Evolutionary conservation across 30 jellyfish, hydroid and myxozoan genomes (phyloP), one percentile per base, ranked within the genome.

Genomic region (Aurelia sp.): DNA sequence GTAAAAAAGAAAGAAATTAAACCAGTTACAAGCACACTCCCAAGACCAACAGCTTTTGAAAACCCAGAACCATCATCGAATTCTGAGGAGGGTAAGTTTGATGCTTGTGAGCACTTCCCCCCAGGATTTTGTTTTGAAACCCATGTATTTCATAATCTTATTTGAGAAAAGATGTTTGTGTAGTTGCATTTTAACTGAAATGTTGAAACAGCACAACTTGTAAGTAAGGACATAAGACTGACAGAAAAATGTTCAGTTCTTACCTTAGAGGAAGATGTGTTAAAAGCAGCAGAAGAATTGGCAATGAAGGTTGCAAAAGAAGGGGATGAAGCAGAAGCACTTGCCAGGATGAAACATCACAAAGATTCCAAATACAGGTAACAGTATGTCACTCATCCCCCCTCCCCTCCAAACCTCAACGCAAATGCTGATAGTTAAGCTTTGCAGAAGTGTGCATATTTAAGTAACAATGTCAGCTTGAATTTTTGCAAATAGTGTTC

Each of bases 261-360:
- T 80, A 63, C 97, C 87, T 74, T 67, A 80, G 97, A 89, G 85
- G 93, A 80, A 18, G 85, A 80, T 4, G 77, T 73, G 33, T 53
- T 70, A 40, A 62, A 72, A 55, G 80, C 84, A 64, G 95, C 97
- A 75, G 91, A 88, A 67, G 84, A 76, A 19, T 72, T 84, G 61
- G 97, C 98, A 31, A 33, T 53, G 59, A 81, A 82, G 58, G 97
- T 86, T 79, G 96, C 92, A 64, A 51, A 48, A 41, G 96, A 84
- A 60, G 98, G 98, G 1, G 82, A 69, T 60, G 93, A 92, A 41
- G 94, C 69, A 35, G 98, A 92, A 40, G 97, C 95, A 31, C 81
- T 87, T 18, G 92, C 96, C 64, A 87, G 95, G 50, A 84, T 86
- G 79, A 75, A 88, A 20, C 77, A 87, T 88, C 76, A 80, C 18